Evolutionary conservation across 2,113 vertebrate genomes (phyloP), one percentile per base, ranked within the genome.

Genomic region (Paracanthobrama guichenoti): DNA sequence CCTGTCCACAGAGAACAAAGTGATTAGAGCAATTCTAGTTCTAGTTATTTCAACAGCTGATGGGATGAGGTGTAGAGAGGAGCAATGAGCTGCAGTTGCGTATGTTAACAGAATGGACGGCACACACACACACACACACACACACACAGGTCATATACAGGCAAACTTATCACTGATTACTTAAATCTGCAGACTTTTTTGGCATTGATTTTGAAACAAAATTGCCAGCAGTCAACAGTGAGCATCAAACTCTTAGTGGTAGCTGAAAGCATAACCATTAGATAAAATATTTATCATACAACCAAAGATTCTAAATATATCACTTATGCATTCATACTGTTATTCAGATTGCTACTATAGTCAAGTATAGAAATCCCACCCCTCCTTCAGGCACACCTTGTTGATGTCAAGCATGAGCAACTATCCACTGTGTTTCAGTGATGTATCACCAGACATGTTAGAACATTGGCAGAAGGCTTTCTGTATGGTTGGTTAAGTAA

Each of bases 1-100:
- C 78, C 87, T 88, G 82, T 69, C 31, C 5, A 67, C n/a, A 83
- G 4, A 62, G 82, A 81, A 76, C 7, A 79, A 64, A 71, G 46
- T 48, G 12, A n/a, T 67, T 62, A 46, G 22, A 48, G 18, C 12
- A n/a, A 59, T 82, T 72, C 12, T 24, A 80, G n/a, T 59, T 60
- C 12, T 53, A 74, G 46, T 5, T 74, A 3, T 50, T 12, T 55
- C 11, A 46, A 73, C 71, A 48, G 16, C 22, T 22, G 11, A 6
- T 48, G 42, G 44, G 26, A 76, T 31, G 1, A 31, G 6, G 39
- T 39, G 11, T 7, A 24, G 2, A 24, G 24, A 48, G 48, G 18
- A 26, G 22, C 20, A 74, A 8, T 14, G 39, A 73, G 28, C 6
- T 6, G 7, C 16, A 67, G 31, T 35, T 35, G 57, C n/a, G 22